These are phyloP conservation scores for Oryzias celebensis DNA, from an alignment of 2,113 vertebrate genomes.

Conservation along the genomic window DNA sequence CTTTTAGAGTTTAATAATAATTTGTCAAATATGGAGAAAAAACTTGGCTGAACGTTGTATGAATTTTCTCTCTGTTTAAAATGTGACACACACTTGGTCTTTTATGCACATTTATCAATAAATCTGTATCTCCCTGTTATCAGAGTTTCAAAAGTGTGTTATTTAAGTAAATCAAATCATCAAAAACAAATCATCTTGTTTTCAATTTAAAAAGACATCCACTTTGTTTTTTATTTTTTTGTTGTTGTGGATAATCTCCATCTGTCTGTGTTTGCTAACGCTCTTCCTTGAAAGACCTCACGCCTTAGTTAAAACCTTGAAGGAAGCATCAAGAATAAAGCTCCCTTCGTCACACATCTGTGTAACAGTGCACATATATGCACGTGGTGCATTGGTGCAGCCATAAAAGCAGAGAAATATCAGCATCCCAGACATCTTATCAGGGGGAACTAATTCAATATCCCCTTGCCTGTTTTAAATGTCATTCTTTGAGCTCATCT, in stretches of 20 bases:
- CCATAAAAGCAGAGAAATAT: slow-evolving; percentile 44
- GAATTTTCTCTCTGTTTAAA: no score
- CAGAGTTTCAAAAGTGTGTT: no score
- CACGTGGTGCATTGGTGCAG: slow-evolving; percentile 5
- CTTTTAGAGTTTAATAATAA: slow-evolving; percentile 24
- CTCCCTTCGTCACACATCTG: background rate
- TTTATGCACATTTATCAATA: no score
- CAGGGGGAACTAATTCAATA: slow-evolving; percentile 80
- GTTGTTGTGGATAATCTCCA: background rate
- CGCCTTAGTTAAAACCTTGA: slow-evolving; percentile 55
- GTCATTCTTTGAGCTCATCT: slow-evolving; percentile 79
- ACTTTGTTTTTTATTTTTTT: no score
- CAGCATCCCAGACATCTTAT: slow-evolving; percentile 68
- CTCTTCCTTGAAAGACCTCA: background rate
- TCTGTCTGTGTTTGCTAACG: slow-evolving; percentile 4
- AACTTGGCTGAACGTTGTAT: slow-evolving; percentile 9
- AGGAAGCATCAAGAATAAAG: slow-evolving; percentile 36
- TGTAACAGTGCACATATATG: slow-evolving; percentile 4
- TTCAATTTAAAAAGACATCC: no score
- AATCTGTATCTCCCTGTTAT: no score
- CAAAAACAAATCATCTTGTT: no score
- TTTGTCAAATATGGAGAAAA: slow-evolving; percentile 17
- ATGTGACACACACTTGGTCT: no score
- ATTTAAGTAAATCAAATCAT: no score
- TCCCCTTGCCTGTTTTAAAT: slow-evolving; percentile 79